These are phyloP conservation scores for Datnioides undecimradiatus DNA, from an alignment of 2,113 vertebrate genomes.

Conservation along the genomic window DNA sequence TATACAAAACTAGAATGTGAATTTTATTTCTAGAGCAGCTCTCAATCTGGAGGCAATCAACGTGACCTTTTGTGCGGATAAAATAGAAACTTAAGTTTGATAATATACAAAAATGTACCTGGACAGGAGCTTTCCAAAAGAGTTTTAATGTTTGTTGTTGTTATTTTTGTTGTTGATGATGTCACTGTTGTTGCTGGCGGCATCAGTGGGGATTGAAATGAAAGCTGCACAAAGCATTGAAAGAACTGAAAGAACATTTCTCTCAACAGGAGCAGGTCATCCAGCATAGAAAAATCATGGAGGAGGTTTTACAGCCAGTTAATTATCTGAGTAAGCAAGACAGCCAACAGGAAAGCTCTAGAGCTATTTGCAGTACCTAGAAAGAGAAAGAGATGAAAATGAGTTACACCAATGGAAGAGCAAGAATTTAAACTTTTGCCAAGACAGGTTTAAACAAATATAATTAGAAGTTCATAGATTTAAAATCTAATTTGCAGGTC, in stretches of 20 bases:
- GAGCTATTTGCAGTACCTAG: slow-evolving; percentile 55
- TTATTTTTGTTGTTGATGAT: neutral
- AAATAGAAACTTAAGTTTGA: neutral
- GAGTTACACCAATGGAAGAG: neutral
- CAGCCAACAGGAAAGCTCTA: slow-evolving; percentile 21
- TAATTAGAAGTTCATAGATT: neutral
- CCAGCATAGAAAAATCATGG: neutral
- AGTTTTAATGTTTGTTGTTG: neutral
- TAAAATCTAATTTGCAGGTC: neutral
- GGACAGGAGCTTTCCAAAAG: neutral
- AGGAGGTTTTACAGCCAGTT: slow-evolving; percentile 35
- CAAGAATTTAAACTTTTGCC: neutral
- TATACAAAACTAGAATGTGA: slow-evolving; percentile 1
- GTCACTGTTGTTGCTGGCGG: too few relatives aligned
- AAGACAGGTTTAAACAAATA: neutral
- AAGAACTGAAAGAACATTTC: neutral
- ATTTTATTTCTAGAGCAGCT: slow-evolving; percentile 17
- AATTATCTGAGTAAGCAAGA: slow-evolving; percentile 40
- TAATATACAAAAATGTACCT: slow-evolving; percentile 51
- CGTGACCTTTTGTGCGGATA: neutral
- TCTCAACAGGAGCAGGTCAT: slow-evolving; percentile 13
- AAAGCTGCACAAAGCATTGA: neutral
- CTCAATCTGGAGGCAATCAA: neutral
- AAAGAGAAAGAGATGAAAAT: slow-evolving; percentile 8
- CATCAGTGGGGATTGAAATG: too few relatives aligned